Evolutionary conservation across 53 echinoderm and acorn worm species (phyloP), one percentile per base, ranked within the genome.

Genomic region (Holothuria leucospilota): DNA sequence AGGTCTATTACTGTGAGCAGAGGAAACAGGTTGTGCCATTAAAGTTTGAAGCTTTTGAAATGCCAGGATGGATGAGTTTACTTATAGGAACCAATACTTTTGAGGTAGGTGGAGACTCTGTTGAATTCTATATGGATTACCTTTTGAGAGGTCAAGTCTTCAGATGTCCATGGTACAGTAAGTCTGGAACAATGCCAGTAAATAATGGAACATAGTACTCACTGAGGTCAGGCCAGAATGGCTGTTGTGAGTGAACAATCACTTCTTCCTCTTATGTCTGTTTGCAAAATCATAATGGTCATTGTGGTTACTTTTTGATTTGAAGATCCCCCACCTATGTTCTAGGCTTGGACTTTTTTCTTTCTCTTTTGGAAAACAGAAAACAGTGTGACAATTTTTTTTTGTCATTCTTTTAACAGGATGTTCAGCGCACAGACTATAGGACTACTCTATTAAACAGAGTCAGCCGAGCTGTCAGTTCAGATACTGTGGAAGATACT

Each of bases 1-100:
- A 99, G 99, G 99, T 99, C 16, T 99, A 88, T 78, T 99, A 99
- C 82, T 99, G 95, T 94, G 99, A 99, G 71, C 94, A 92, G 62
- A 86, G 99, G 63, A 99, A 94, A 78, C 91, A 90, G 30, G 99
- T 99, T 51, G 94, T 99, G 18, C 92, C 95, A 26, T 86, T 99
- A 34, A 92, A 92, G 21, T 99, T 84, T 64, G 99, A 99, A 78
- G 95, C 95, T 86, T 99, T 99, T 94, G 99, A 99, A 70, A 99
- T 99, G 99, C 99, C 99, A 15, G 95, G 99, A 29, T 99, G 99
- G 99, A 93, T 99, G 99, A 94, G 92, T 20, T 91, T 99, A 92
- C 94, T 99, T 40, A 95, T 99, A 24, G 99, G 99, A 20, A 99
- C 95, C 23, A 93, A 95, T 74, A 88, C 86, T 23, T 93, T 99